Percentiles rank a stretch among this genome's conserved stretches.
phyloP scores from a whole-genome alignment of 2,888 invertebrate genomes.

The Nycteola revayana region DNA sequence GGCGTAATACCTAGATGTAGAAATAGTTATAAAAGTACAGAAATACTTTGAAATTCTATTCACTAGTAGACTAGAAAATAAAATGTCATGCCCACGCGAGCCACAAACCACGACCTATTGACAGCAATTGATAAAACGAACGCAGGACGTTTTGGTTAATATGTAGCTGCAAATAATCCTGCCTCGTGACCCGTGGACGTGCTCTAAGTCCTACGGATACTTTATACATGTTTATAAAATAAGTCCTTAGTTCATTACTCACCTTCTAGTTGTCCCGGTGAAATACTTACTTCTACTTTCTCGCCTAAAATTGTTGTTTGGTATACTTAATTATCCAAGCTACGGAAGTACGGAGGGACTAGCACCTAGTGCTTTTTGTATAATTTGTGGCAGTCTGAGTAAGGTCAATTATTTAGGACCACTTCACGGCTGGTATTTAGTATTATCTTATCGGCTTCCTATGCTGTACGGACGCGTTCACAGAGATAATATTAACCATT shows the following conservation, averaged over 20 bases:
- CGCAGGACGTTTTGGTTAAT: too few relatives aligned
- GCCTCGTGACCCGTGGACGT: too few relatives aligned
- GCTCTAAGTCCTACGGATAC: slow-evolving; percentile 14
- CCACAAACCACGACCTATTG: too few relatives aligned
- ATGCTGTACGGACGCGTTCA: slow-evolving; percentile 39
- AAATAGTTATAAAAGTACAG: slow-evolving; percentile 16
- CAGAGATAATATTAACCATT: slow-evolving; percentile 35
- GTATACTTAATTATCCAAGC: slow-evolving; percentile 35
- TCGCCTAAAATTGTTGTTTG: slow-evolving; percentile 47
- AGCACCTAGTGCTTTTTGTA: slow-evolving; percentile 43
- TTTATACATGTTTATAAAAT: slow-evolving; percentile 27
- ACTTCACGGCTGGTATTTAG: slow-evolving; percentile 22
- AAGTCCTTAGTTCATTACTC: slow-evolving; percentile 44
- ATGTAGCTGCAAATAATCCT: too few relatives aligned
- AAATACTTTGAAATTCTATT: slow-evolving; percentile 15
- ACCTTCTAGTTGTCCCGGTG: slow-evolving; percentile 44
- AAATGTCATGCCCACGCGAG: too few relatives aligned
- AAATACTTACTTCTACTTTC: slow-evolving; percentile 60
- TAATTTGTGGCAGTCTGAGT: slow-evolving; percentile 55
- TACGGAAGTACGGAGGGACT: slow-evolving; percentile 33
- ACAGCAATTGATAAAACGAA: too few relatives aligned
- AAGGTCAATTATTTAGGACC: slow-evolving; percentile 25
- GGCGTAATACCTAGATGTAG: slow-evolving; percentile 20
- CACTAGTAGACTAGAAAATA: slow-evolving; percentile 32
- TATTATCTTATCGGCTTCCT: slow-evolving; percentile 49